A percentile compares a stretch with the other conserved stretches of the same genome.
These are phyloP conservation scores for Saguinus imperator DNA, from an alignment of 2,113 vertebrate species.

Conservation along the genomic window DNA sequence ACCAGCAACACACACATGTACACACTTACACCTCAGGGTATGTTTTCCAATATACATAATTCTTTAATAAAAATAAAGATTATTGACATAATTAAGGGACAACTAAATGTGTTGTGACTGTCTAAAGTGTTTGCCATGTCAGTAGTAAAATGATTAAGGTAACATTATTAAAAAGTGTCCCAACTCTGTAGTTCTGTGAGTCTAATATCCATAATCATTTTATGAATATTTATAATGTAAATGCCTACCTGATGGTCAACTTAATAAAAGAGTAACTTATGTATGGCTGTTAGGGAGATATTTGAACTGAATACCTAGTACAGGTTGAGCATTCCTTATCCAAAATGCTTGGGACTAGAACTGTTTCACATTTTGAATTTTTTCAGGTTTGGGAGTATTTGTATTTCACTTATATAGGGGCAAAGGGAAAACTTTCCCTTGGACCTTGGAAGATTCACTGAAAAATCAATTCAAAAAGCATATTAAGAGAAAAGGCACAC, in stretches of 20 bases:
- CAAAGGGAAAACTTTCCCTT: background rate
- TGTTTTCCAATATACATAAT: background rate
- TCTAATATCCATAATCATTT: background rate
- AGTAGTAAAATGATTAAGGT: background rate
- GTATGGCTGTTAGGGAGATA: background rate
- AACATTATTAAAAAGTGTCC: background rate
- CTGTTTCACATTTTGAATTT: background rate
- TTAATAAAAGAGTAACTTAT: background rate
- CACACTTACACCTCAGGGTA: too few relatives aligned
- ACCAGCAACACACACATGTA: too few relatives aligned
- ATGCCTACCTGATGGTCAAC: background rate
- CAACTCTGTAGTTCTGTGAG: background rate
- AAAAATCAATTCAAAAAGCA: background rate
- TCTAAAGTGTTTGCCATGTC: background rate
- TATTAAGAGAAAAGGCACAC: background rate
- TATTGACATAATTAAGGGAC: background rate
- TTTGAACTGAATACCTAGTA: background rate
- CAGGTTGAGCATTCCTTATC: background rate
- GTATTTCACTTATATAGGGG: background rate
- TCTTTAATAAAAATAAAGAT: background rate
- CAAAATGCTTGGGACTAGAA: background rate
- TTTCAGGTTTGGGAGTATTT: background rate
- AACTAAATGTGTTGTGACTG: background rate
- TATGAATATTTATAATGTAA: background rate
- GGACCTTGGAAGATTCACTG: background rate